Evolutionary conservation across 1,140 invertebrate genomes (phyloP).

Genomic region (Ostrea denselamellosa): DNA sequence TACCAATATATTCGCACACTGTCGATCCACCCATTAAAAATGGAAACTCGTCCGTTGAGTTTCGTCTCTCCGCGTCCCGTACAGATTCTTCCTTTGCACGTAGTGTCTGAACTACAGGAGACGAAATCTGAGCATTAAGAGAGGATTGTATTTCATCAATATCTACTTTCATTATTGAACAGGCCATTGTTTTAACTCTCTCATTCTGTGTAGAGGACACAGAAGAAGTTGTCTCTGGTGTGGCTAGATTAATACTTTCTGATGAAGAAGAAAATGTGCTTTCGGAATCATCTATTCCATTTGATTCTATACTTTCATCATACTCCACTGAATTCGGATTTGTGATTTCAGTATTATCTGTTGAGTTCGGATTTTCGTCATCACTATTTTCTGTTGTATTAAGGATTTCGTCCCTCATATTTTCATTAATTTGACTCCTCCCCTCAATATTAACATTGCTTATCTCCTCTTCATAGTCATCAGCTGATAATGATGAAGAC

Average conservation of each 20-base stretch:
- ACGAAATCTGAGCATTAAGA: background rate
- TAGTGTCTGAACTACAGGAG: background rate
- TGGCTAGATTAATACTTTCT: background rate
- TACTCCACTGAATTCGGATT: background rate
- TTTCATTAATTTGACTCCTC: background rate
- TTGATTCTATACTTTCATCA: background rate
- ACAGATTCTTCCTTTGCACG: background rate
- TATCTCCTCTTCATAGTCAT: background rate
- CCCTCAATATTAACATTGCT: background rate
- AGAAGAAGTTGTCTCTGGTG: background rate
- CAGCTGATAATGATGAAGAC: background rate
- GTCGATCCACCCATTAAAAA: background rate
- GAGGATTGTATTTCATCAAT: background rate
- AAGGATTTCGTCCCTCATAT: background rate
- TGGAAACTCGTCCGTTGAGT: background rate
- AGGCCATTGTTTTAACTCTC: background rate
- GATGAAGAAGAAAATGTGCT: background rate
- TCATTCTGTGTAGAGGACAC: background rate
- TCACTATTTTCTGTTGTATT: background rate
- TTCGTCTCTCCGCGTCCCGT: background rate
- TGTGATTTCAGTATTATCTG: background rate
- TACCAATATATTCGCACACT: constrained; percentile 6
- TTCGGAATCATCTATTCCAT: background rate
- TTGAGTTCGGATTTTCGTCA: background rate
- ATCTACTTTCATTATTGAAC: background rate